These are phyloP conservation scores for Apamea sordens DNA, from an alignment of 2,888 invertebrate species.

Conservation along the genomic window DNA sequence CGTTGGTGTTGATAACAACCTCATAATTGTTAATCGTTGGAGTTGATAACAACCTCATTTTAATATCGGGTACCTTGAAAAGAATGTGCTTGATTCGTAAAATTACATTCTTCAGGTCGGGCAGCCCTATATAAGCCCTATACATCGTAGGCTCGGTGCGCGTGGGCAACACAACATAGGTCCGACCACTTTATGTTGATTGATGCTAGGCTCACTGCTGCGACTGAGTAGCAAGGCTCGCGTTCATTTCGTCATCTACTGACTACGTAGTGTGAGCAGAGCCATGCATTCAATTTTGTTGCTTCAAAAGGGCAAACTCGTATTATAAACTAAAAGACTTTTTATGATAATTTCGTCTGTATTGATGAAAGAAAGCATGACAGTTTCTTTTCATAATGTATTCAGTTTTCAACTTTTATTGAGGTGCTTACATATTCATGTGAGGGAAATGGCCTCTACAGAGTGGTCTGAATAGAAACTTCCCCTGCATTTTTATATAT, in stretches of 20 bases:
- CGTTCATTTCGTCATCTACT: slow-evolving; percentile 38
- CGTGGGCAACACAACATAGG: slow-evolving; percentile 58
- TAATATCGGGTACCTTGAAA: not conserved
- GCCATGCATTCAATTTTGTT: not conserved
- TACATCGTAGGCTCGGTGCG: slow-evolving; percentile 42
- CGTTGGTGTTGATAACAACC: not conserved
- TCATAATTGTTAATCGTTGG: not conserved
- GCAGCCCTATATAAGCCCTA: slow-evolving; percentile 50
- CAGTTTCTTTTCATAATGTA: slow-evolving; percentile 6
- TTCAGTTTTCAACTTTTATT: slow-evolving; percentile 12
- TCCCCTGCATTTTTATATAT: slow-evolving; percentile 1
- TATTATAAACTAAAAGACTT: slow-evolving; percentile 17
- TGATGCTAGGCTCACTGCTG: slow-evolving; percentile 41
- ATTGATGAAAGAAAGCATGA: slow-evolving; percentile 18
- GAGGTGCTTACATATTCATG: not conserved
- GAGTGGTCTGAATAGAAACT: not conserved
- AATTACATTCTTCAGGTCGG: not conserved
- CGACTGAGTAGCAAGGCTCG: slow-evolving; percentile 42
- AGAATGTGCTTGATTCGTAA: not conserved
- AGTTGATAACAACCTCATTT: not conserved
- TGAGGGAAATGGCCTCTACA: not conserved
- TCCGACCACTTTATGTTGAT: slow-evolving; percentile 55
- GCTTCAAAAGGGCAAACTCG: slow-evolving; percentile 5
- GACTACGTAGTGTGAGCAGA: not conserved
- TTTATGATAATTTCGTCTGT: slow-evolving; percentile 13